phyloP scores from a whole-genome alignment of 2,113 vertebrate genomes.

The Notarius lentiginosus region DNA sequence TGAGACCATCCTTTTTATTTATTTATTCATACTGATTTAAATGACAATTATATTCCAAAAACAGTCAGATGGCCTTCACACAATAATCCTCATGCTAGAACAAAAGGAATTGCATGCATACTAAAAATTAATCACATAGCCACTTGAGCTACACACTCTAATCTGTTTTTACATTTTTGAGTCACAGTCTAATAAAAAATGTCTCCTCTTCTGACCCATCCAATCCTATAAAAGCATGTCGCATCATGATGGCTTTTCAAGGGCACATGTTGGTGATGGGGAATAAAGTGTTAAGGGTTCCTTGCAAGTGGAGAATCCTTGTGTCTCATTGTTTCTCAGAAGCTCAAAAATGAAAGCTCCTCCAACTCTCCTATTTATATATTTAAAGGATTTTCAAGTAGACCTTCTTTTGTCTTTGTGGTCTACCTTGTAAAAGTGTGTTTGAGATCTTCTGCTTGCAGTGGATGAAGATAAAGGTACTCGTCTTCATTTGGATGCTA shows the following conservation, averaged over 20 bases:
- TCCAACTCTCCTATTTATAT: conserved; percentile 21
- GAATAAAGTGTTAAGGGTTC: conserved; percentile 33
- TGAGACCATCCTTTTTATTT: background rate
- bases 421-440: background rate
- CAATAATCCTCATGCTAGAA: background rate
- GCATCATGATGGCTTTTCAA: conserved; percentile 26
- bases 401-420: conserved; percentile 1
- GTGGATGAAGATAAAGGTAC: conserved; percentile 51
- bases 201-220: conserved; percentile 40
- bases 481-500: conserved; percentile 55
- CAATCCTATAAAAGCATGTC: background rate
- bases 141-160: background rate
- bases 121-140: background rate
- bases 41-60: background rate
- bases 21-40: background rate
- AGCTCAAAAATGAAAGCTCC: conserved; percentile 12
- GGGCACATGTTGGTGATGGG: conserved; percentile 21
- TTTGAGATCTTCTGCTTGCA: conserved; percentile 42
- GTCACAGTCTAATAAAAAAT: conserved; percentile 7
- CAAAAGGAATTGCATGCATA: background rate
- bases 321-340: conserved; percentile 39
- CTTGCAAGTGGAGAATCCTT: conserved; percentile 38
- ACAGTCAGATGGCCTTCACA: background rate
- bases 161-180: conserved; percentile 9
- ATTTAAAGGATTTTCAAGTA: background rate